Conservation (phyloP, 2,888 invertebrate genomes). For the Sesia apiformis region DNA sequence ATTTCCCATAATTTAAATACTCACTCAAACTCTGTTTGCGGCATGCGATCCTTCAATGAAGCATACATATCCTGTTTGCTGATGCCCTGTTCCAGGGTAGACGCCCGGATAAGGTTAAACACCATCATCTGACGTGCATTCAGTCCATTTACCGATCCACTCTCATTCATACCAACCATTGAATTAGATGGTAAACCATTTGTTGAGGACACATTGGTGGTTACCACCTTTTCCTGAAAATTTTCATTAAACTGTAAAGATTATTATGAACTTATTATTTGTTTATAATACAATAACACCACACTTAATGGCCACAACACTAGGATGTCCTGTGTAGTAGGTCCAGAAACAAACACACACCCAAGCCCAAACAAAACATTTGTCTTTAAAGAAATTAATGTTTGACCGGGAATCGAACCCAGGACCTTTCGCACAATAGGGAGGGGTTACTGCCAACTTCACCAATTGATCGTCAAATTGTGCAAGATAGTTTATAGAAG, state of each 20-base stretch:
- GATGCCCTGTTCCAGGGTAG: constrained; percentile 60
- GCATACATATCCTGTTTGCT: constrained; percentile 65
- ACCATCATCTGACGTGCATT: constrained; percentile 67
- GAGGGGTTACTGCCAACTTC: too few species aligned
- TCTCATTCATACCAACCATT: constrained; percentile 51
- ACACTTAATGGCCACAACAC: too few species aligned
- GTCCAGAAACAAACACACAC: too few species aligned
- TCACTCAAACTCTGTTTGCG: constrained; percentile 64
- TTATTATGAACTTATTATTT: too few species aligned
- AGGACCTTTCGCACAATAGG: too few species aligned
- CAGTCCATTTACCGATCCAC: constrained; percentile 51
- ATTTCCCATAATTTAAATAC: constrained; percentile 17
- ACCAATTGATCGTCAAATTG: too few species aligned
- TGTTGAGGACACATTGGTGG: constrained; percentile 28
- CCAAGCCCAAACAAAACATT: too few species aligned
- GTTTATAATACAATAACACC: too few species aligned
- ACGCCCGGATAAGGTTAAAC: constrained; percentile 58
- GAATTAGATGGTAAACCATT: constrained; percentile 56
- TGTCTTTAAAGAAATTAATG: too few species aligned
- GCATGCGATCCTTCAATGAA: constrained; percentile 55
- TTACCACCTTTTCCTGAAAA: constrained; percentile 19
- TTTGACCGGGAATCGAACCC: too few species aligned
- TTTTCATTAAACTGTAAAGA: neutral
- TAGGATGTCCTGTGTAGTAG: too few species aligned
- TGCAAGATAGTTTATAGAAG: too few species aligned